A percentile compares a stretch with the other conserved stretches of the same genome.
These are phyloP conservation scores for Acrossocheilus fasciatus DNA, from an alignment of 2,797 vertebrate species.

Conservation along the genomic window DNA sequence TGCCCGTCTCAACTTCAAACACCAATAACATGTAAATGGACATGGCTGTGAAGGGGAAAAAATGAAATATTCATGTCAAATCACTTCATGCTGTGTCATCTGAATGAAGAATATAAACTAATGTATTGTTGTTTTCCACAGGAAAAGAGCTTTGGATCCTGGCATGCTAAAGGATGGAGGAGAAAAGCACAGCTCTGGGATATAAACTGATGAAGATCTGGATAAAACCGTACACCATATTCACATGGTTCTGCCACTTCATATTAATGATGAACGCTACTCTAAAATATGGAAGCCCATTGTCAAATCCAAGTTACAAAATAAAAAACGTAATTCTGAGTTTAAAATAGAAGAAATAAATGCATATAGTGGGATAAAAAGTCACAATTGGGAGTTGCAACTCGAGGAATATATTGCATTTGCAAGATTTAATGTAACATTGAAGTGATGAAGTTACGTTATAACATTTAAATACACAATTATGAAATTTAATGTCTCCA, in stretches of 20 bases:
- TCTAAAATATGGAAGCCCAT: not conserved
- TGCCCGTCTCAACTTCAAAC: constrained; percentile 84
- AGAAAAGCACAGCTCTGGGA: constrained; percentile 76
- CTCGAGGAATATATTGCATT: not conserved
- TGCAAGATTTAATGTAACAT: not conserved
- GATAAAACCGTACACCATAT: constrained; percentile 63
- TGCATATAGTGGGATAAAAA: no score
- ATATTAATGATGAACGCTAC: constrained; percentile 37
- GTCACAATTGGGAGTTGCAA: not conserved
- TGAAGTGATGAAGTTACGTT: not conserved
- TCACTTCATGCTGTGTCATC: not conserved
- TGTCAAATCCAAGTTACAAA: not conserved
- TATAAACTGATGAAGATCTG: constrained; percentile 68
- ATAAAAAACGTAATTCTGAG: not conserved
- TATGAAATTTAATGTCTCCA: not conserved
- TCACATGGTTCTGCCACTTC: constrained; percentile 60
- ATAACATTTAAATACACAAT: not conserved
- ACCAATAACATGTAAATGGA: constrained; percentile 88
- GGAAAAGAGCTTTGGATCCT: constrained; percentile 76
- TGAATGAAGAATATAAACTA: constrained; percentile 37
- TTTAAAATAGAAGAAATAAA: not conserved
- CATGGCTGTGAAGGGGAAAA: constrained; percentile 78
- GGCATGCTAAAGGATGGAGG: constrained; percentile 72
- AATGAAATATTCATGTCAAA: not conserved
- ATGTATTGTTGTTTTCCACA: constrained; percentile 64